Base-by-base conservation (phyloP, 2,888 invertebrate genomes). In the Agonopterix heracliana region DNA sequence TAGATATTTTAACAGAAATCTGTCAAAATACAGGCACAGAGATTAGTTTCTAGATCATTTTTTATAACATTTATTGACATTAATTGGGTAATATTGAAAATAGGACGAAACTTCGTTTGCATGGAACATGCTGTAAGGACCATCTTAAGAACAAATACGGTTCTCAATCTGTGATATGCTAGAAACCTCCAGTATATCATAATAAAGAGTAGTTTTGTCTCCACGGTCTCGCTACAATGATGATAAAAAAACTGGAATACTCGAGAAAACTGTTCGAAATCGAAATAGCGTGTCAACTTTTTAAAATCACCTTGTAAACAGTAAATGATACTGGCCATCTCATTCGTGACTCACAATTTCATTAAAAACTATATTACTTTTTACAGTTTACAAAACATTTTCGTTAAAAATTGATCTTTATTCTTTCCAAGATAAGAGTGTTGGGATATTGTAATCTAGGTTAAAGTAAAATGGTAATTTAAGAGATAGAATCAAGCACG, bases 261-360 rank as follows among this genome's bases (percentile, higher is more conserved):
- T 36, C 7, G 1, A 36, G 36, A 36, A 36, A 38, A 10, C n/a
- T 38, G 26, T n/a, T 38, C 38, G 38, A 66, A 72, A 70, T 64
- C 58, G 67, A 76, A 80, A 77, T 63, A 67, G 66, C 73, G 76
- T 78, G 82, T 79, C 71, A 76, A 76, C 73, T 71, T 71, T 26
- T 71, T 78, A 78, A 80, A 76, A 81, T 77, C 71, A 71, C 68
- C 76, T 76, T 76, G 78, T 80, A 80, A 75, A 78, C 78, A 70
- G 70, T 74, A 71, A 71, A 74, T 54, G 64, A 70, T 67, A 73
- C 73, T 68, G 71, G 60, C 72, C 70, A 74, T 76, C 71, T 65
- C 61, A 64, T 68, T 82, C 81, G 81, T 83, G 83, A 81, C 81
- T 71, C 70, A 79, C 74, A 71, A 73, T 78, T 78, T 75, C 71